Conservation (phyloP, 2,113 vertebrate genomes). For the Oreochromis spilurus region DNA sequence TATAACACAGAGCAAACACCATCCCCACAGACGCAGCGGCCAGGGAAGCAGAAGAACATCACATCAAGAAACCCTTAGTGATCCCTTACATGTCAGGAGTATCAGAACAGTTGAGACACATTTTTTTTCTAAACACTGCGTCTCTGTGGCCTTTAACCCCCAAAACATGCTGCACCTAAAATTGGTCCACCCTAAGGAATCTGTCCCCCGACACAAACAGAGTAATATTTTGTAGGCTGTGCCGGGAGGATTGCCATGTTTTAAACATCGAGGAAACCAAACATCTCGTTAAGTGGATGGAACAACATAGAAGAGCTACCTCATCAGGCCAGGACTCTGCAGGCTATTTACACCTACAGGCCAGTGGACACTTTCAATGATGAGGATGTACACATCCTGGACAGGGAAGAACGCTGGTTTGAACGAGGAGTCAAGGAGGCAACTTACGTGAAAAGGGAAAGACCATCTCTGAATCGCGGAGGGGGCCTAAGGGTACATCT, state of each 20-base stretch:
- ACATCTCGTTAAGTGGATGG: not conserved
- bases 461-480: accelerated
- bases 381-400: not conserved
- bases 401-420: not conserved
- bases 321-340: not conserved
- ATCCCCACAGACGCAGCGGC: not conserved
- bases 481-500: not conserved
- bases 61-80: not conserved
- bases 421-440: not conserved
- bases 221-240: not conserved
- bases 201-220: not conserved
- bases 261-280: not conserved
- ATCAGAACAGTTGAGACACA: not conserved
- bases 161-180: not conserved
- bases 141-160: not conserved
- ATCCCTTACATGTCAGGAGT: not conserved
- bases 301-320: not conserved
- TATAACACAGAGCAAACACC: not conserved
- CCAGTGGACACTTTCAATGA: not conserved
- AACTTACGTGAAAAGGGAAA: not conserved
- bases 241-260: not conserved
- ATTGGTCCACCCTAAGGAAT: not conserved
- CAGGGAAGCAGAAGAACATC: not conserved
- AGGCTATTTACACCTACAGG: too few species aligned
- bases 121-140: not conserved